Conservation (phyloP, 2,888 invertebrate genomes). For the Leptinotarsa peninsularis region DNA sequence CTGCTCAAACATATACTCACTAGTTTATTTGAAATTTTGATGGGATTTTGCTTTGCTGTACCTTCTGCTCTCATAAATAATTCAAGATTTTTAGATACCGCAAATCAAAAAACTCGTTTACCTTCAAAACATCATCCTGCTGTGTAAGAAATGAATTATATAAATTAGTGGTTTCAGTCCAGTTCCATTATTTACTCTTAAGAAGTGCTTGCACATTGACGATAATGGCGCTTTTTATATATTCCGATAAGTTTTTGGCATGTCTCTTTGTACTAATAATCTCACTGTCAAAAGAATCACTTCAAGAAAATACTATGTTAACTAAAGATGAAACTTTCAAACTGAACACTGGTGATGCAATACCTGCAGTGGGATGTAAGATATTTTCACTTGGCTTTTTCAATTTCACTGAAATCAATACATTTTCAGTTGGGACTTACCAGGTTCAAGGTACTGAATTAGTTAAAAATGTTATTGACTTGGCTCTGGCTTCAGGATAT, state of each 20-base stretch:
- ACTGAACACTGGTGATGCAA: background rate
- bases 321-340: background rate
- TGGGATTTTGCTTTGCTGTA: no score
- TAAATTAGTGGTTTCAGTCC: background rate
- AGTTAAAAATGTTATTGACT: conserved; percentile 71
- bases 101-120: background rate
- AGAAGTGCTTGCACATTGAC: background rate
- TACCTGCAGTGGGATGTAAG: background rate
- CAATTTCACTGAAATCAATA: background rate
- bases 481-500: conserved; percentile 76
- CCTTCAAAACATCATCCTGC: background rate
- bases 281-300: background rate
- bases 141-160: background rate
- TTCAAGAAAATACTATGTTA: background rate
- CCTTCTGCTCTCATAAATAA: no score
- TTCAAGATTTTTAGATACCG: no score
- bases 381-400: background rate
- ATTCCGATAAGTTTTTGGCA: background rate
- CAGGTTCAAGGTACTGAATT: conserved; percentile 69
- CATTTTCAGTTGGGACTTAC: conserved; percentile 74
- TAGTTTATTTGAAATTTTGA: no score
- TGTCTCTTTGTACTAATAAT: background rate
- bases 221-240: background rate
- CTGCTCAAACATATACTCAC: no score
- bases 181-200: background rate